A percentile compares a stretch with the other conserved stretches of the same genome.
These are phyloP conservation scores for Muscicapa adusta DNA, from an alignment of 2,113 vertebrate species.

Conservation along the genomic window DNA sequence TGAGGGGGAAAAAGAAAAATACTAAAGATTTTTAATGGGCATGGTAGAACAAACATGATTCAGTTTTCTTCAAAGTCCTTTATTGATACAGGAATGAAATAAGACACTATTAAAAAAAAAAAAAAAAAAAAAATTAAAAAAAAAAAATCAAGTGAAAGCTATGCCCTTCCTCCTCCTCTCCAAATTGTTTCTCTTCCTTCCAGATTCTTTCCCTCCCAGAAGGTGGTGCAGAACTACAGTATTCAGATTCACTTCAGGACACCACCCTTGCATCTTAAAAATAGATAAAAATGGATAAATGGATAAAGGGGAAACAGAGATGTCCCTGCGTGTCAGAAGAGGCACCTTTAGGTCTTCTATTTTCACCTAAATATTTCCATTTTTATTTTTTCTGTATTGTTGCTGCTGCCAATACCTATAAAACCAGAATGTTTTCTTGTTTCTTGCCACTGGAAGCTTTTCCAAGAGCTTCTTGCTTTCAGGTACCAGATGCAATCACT, in stretches of 20 bases:
- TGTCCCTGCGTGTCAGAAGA: background rate
- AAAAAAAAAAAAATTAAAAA: background rate
- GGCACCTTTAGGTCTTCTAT: background rate
- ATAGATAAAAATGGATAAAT: no score
- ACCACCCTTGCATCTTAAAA: background rate
- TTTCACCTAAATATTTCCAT: background rate
- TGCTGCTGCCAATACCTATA: background rate
- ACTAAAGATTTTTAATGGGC: background rate
- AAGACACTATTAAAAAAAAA: background rate
- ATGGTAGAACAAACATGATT: background rate
- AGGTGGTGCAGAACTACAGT: background rate
- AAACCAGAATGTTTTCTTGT: background rate
- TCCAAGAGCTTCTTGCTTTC: slow-evolving; percentile 17
- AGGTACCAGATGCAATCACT: slow-evolving; percentile 31
- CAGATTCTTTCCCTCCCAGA: background rate
- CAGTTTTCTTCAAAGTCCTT: background rate
- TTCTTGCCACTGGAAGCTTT: slow-evolving; percentile 18
- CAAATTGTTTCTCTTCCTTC: background rate
- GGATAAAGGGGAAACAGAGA: background rate
- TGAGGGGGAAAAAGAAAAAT: background rate
- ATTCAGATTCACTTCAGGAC: background rate
- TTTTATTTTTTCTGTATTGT: background rate
- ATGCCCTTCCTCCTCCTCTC: background rate
- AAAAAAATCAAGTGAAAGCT: background rate
- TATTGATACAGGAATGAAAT: background rate